Conservation (phyloP, 2,113 vertebrate genomes). For the Macaca mulatta region DNA sequence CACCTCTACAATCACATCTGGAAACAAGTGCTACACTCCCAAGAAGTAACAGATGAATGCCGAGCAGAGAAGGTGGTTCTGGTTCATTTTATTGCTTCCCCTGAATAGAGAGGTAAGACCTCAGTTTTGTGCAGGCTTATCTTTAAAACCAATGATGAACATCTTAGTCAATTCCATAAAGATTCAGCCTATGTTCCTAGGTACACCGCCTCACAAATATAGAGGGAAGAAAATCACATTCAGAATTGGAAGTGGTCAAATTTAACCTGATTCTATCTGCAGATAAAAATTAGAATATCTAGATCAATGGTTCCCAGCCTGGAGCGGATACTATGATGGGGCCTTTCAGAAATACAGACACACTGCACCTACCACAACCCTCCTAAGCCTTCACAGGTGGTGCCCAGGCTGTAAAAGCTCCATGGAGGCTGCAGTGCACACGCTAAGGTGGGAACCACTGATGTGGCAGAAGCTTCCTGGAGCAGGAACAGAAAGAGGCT, state of each 20-base stretch:
- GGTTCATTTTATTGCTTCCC: not conserved
- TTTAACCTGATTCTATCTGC: not conserved
- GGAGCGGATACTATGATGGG: not conserved
- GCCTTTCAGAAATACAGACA: not conserved
- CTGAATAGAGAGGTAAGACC: not conserved
- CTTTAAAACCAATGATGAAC: constrained; percentile 26
- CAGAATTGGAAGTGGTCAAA: not conserved
- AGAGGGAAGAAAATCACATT: not conserved
- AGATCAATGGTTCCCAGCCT: not conserved
- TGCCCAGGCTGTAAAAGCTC: not conserved
- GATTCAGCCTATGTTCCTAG: not conserved
- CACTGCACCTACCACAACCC: not conserved
- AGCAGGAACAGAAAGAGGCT: not conserved
- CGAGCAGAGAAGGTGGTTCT: not conserved
- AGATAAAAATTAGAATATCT: not conserved
- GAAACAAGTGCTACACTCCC: constrained; percentile 28
- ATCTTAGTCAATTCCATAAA: not conserved
- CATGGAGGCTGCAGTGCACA: not conserved
- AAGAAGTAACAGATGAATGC: not conserved
- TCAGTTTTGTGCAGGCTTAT: not conserved
- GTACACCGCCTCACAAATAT: not conserved
- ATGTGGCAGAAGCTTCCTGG: not conserved
- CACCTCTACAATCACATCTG: constrained; percentile 35
- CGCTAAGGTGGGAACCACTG: not conserved
- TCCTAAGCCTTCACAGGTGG: not conserved